Conservation (phyloP, 2,113 vertebrate species). For the Callocephalon fimbriatum region DNA sequence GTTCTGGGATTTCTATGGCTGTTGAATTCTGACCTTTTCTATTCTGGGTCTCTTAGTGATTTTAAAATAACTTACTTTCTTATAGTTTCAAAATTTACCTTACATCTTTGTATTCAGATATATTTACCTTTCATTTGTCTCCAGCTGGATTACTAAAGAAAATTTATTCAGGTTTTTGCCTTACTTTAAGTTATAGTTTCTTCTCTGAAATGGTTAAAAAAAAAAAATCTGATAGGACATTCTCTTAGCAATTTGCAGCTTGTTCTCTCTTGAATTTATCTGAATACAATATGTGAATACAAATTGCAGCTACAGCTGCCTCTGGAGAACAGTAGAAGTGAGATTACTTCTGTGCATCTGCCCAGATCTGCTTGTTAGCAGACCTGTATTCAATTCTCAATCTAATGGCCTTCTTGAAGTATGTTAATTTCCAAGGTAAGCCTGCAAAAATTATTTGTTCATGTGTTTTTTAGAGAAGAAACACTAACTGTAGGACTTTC, state of each 20-base stretch:
- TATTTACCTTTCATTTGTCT: background rate
- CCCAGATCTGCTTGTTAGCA: rapidly evolving
- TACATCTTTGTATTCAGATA: background rate
- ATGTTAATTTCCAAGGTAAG: background rate
- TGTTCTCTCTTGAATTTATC: background rate
- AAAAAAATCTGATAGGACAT: background rate
- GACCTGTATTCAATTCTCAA: background rate
- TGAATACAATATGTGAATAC: background rate
- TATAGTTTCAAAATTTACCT: background rate
- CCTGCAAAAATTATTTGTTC: background rate
- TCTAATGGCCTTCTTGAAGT: background rate
- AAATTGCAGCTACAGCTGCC: background rate
- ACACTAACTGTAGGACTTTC: background rate
- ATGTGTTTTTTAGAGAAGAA: background rate
- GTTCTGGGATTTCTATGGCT: background rate
- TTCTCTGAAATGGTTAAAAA: background rate
- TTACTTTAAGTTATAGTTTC: background rate
- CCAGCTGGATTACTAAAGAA: background rate
- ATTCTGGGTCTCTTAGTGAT: background rate
- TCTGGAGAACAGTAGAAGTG: background rate
- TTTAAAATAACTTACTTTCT: background rate
- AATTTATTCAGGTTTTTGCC: background rate
- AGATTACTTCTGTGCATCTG: background rate
- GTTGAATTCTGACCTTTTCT: background rate
- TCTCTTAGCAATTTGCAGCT: background rate